These are phyloP conservation scores for Gobio gobio DNA, from an alignment of 2,113 vertebrate species.

Conservation along the genomic window DNA sequence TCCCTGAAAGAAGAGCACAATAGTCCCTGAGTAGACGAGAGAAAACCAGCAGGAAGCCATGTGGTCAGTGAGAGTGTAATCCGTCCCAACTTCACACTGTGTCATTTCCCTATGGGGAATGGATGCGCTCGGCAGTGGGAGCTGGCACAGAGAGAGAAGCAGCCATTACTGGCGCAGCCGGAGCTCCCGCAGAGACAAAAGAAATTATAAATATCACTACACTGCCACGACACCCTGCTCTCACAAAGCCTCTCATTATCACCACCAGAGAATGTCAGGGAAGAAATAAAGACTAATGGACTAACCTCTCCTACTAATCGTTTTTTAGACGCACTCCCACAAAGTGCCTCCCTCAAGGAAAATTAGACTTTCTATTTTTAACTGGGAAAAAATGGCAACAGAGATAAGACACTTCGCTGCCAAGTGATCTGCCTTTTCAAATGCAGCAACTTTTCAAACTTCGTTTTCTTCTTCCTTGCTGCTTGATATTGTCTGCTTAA, in stretches of 20 bases:
- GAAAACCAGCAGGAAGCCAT: conserved; percentile 53
- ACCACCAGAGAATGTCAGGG: conserved; percentile 64
- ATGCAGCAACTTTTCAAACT: conserved; percentile 49
- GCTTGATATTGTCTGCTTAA: conserved; percentile 48
- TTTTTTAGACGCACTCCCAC: conserved; percentile 65
- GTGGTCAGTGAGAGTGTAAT: conserved; percentile 58
- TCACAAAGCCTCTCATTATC: conserved; percentile 68
- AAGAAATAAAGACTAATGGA: conserved; percentile 73
- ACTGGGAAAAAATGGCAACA: conserved; percentile 37
- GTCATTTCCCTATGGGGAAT: conserved; percentile 60
- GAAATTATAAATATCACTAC: conserved; percentile 72
- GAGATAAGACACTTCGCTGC: conserved; percentile 6
- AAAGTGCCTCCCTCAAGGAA: conserved; percentile 59
- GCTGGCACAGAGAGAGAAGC: conserved; percentile 58
- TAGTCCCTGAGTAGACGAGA: not conserved
- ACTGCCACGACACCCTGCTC: conserved; percentile 56
- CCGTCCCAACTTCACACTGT: conserved; percentile 54
- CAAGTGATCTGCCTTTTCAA: conserved; percentile 41
- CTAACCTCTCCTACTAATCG: conserved; percentile 69
- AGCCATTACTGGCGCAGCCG: conserved; percentile 47
- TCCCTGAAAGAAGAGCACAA: not conserved
- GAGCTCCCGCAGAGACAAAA: conserved; percentile 66
- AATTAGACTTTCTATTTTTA: conserved; percentile 70
- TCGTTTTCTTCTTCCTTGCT: conserved; percentile 2
- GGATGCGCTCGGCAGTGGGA: conserved; percentile 56